Evolutionary conservation across 2,113 vertebrate genomes (phyloP).

Genomic region (Acrocephalus arundinaceus): DNA sequence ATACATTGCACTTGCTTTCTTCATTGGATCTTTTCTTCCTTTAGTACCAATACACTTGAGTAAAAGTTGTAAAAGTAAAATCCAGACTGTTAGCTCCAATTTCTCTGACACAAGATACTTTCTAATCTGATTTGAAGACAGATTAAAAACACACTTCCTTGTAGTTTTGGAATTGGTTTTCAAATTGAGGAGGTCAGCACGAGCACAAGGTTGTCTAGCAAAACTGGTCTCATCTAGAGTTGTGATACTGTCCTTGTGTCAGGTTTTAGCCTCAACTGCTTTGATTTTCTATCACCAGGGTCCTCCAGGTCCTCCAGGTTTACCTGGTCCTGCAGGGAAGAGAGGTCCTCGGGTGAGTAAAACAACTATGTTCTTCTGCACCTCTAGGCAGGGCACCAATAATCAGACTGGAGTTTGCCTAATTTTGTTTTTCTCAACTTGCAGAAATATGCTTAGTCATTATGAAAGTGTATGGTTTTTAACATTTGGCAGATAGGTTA

Average conservation of each 20-base stretch:
- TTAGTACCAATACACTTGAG: constrained; percentile 29
- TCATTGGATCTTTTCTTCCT: constrained; percentile 1
- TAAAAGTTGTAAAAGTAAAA: background rate
- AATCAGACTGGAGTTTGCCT: background rate
- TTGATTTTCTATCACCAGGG: constrained; percentile 80
- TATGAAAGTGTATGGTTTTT: background rate
- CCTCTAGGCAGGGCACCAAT: background rate
- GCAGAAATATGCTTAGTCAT: background rate
- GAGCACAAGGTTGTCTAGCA: background rate
- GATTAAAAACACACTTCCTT: background rate
- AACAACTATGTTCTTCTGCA: background rate
- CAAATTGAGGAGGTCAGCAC: background rate
- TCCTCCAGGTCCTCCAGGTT: constrained; percentile 88
- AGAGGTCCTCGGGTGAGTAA: constrained; percentile 93
- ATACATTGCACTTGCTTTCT: background rate
- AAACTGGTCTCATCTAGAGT: background rate
- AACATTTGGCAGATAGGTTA: background rate
- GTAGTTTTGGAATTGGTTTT: background rate
- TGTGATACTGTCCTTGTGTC: background rate
- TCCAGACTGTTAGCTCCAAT: constrained; percentile 26
- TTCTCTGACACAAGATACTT: background rate
- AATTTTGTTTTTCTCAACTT: background rate
- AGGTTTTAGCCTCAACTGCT: constrained; percentile 10
- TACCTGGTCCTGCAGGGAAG: constrained; percentile 89
- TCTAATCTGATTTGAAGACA: constrained; percentile 10